phyloP scores from a whole-genome alignment of 2,113 vertebrate species.

The Dromaius novaehollandiae region DNA sequence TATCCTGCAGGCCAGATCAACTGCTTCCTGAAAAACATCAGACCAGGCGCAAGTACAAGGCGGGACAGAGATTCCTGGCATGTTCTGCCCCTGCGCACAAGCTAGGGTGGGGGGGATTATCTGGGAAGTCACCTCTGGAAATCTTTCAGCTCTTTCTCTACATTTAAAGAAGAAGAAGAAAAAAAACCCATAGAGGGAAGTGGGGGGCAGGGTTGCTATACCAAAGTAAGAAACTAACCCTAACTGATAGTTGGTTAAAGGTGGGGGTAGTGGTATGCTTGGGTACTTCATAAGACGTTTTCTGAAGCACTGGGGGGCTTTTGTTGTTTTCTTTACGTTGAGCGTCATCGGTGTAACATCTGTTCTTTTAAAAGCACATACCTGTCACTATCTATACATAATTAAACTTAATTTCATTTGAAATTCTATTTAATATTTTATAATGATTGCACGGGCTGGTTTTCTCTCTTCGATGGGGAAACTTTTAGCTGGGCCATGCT shows the following conservation, averaged over 20 bases:
- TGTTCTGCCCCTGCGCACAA: background rate
- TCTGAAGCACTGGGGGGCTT: background rate
- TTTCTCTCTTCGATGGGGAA: background rate
- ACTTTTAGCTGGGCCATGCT: background rate
- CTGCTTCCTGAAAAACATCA: constrained; percentile 63
- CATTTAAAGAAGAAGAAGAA: background rate
- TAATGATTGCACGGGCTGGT: background rate
- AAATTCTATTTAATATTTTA: constrained; percentile 20
- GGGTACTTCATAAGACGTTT: background rate
- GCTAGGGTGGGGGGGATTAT: background rate
- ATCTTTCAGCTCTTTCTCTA: background rate
- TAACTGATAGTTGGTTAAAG: background rate
- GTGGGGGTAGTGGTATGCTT: background rate
- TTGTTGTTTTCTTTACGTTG: constrained; percentile 16
- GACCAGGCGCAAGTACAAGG: constrained; percentile 21
- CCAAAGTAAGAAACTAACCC: background rate
- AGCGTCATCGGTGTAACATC: constrained; percentile 35
- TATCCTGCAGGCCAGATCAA: constrained; percentile 42
- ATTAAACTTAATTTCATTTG: constrained; percentile 41
- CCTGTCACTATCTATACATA: constrained; percentile 41
- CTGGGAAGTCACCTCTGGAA: background rate
- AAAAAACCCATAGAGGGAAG: background rate
- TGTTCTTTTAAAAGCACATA: constrained; percentile 46
- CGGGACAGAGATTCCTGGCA: background rate
- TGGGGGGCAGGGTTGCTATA: background rate